Conservation (phyloP, 2,113 vertebrate species). For the Hyperoodon ampullatus region DNA sequence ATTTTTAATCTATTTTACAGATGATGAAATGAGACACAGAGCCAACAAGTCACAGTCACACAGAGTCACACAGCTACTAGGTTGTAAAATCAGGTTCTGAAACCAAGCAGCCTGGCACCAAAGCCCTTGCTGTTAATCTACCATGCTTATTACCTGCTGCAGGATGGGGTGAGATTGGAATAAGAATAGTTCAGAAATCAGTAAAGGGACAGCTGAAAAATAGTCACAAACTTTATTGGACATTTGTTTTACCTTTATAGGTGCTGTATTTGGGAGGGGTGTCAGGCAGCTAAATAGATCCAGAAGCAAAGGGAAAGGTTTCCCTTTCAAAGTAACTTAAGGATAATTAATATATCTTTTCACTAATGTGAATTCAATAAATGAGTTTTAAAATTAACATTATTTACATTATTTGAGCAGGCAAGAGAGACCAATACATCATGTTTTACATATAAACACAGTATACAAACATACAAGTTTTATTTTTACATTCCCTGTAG, state of each 20-base stretch:
- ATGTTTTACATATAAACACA: background rate
- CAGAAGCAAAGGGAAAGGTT: background rate
- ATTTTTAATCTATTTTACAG: background rate
- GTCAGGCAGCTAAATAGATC: background rate
- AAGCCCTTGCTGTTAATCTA: background rate
- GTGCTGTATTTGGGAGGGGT: background rate
- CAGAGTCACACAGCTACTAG: background rate
- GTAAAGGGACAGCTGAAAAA: background rate
- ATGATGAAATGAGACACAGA: background rate
- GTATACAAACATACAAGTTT: background rate
- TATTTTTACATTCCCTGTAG: background rate
- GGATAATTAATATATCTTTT: background rate
- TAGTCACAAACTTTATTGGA: background rate
- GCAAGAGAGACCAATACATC: background rate
- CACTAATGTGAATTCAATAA: background rate
- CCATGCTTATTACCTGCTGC: background rate
- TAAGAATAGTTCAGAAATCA: background rate
- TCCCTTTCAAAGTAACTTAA: slow-evolving; percentile 20
- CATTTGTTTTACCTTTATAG: background rate
- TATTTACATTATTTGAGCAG: background rate
- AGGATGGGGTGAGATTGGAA: background rate
- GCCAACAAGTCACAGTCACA: background rate
- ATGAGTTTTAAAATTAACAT: slow-evolving; percentile 5
- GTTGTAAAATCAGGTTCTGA: background rate
- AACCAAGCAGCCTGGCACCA: background rate